Percentiles rank a stretch among this genome's conserved stretches.
Evolutionary conservation across 2,113 vertebrate genomes (phyloP).

Genomic region (Grammomys surdaster): DNA sequence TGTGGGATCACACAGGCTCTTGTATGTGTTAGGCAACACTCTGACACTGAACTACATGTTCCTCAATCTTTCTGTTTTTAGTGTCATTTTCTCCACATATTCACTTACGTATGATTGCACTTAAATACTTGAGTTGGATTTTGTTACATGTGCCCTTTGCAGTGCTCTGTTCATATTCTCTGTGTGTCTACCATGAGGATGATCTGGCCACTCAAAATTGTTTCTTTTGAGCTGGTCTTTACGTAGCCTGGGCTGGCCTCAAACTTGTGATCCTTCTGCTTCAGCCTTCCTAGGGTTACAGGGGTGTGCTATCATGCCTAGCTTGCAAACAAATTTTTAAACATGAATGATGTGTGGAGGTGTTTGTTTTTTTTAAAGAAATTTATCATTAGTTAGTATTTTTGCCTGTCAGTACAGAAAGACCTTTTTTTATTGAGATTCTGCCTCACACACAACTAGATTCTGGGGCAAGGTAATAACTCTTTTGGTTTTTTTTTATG

Average conservation of each 20-base stretch:
- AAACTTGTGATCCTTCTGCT: background rate
- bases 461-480: background rate
- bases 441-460: background rate
- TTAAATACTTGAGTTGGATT: background rate
- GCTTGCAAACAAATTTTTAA: background rate
- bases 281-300: background rate
- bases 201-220: background rate
- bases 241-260: background rate
- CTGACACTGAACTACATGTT: no score
- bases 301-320: background rate
- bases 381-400: background rate
- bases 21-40: background rate
- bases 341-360: background rate
- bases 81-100: background rate
- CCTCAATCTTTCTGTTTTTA: background rate
- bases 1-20: background rate
- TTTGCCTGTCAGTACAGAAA: background rate
- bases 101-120: background rate
- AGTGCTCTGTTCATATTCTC: background rate
- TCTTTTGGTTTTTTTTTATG: conserved; percentile 20
- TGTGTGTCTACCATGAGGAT: background rate
- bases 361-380: background rate
- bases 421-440: background rate
- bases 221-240: background rate
- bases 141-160: background rate